A percentile compares a stretch with the other conserved stretches of the same genome.
phyloP scores from a whole-genome alignment of 2,888 invertebrate genomes.

The Prostheceraeus crozeri region DNA sequence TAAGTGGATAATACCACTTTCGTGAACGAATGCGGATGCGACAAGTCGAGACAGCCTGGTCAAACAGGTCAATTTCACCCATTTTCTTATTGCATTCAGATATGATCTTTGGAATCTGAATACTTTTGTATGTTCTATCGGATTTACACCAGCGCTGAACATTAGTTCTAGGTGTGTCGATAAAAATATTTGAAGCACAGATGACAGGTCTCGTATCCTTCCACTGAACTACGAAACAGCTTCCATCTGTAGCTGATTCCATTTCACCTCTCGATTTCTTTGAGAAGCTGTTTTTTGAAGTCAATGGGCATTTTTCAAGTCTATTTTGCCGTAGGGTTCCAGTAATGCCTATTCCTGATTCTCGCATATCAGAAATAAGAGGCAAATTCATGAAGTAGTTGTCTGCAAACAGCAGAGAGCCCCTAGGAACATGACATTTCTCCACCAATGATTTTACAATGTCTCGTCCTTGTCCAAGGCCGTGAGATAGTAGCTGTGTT shows the following conservation, averaged over 20 bases:
- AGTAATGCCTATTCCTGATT: conserved; percentile 25
- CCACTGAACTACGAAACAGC: conserved; percentile 28
- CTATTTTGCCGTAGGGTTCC: conserved; percentile 36
- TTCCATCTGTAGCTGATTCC: neutral
- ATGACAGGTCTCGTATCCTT: conserved; percentile 36
- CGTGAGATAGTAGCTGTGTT: neutral
- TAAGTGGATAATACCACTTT: conserved; percentile 12
- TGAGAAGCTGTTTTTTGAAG: conserved; percentile 5
- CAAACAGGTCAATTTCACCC: conserved; percentile 38
- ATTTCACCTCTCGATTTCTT: neutral
- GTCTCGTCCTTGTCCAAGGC: neutral
- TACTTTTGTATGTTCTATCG: conserved; percentile 6
- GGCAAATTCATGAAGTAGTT: conserved; percentile 38
- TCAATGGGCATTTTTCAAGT: conserved; percentile 30
- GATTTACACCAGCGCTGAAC: conserved; percentile 16
- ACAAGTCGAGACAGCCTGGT: conserved; percentile 11
- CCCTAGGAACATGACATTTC: neutral
- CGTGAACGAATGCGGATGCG: conserved; percentile 3
- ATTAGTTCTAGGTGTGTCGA: conserved; percentile 9
- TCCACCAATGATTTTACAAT: neutral
- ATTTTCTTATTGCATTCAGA: conserved; percentile 35
- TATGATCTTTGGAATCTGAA: conserved; percentile 25
- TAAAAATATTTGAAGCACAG: conserved; percentile 26
- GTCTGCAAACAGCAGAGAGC: conserved; percentile 33
- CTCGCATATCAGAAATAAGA: conserved; percentile 31